Conservation (phyloP, 92 coral and sea anemone species). For the Umimayanthus kanabou region DNA sequence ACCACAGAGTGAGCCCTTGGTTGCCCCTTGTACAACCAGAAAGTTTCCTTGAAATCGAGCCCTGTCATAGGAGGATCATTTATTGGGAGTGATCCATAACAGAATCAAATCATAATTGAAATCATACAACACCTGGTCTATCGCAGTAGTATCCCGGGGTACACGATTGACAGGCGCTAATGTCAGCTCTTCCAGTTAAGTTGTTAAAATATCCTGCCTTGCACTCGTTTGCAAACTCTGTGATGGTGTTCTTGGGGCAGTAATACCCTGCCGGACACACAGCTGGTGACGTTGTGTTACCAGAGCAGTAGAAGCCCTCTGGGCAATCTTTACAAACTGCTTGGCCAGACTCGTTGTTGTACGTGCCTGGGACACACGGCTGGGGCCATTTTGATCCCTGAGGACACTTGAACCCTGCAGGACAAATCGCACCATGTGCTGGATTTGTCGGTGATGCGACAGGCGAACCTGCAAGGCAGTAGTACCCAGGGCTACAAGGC, state of each 20-base stretch:
- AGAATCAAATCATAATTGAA: too few relatives aligned
- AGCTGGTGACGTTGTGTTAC: slow-evolving; percentile 83
- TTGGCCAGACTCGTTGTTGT: slow-evolving; percentile 86
- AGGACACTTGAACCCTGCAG: slow-evolving; percentile 86
- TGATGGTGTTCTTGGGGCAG: slow-evolving; percentile 72
- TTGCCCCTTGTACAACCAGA: too few relatives aligned
- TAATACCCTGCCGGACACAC: slow-evolving; percentile 89
- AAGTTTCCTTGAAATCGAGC: too few relatives aligned
- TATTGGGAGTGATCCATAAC: too few relatives aligned
- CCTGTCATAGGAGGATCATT: too few relatives aligned
- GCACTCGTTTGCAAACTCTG: slow-evolving; percentile 73
- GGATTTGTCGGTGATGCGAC: slow-evolving; percentile 70
- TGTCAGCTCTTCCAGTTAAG: slow-evolving; percentile 76
- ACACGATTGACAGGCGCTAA: slow-evolving; percentile 77
- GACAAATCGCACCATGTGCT: slow-evolving; percentile 82
- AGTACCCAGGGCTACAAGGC: slow-evolving; percentile 80
- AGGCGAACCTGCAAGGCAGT: slow-evolving; percentile 83
- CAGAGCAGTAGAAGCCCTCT: slow-evolving; percentile 85
- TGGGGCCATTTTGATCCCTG: slow-evolving; percentile 72
- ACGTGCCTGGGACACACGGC: slow-evolving; percentile 80
- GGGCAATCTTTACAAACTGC: slow-evolving; percentile 77
- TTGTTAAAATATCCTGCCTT: slow-evolving; percentile 88
- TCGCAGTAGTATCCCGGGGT: slow-evolving; percentile 93
- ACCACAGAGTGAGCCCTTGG: too few relatives aligned
- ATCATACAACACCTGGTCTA: slow-evolving; percentile 65